These are phyloP conservation scores for Laodelphax striatellus DNA, from an alignment of 1,140 invertebrate species.

Conservation along the genomic window DNA sequence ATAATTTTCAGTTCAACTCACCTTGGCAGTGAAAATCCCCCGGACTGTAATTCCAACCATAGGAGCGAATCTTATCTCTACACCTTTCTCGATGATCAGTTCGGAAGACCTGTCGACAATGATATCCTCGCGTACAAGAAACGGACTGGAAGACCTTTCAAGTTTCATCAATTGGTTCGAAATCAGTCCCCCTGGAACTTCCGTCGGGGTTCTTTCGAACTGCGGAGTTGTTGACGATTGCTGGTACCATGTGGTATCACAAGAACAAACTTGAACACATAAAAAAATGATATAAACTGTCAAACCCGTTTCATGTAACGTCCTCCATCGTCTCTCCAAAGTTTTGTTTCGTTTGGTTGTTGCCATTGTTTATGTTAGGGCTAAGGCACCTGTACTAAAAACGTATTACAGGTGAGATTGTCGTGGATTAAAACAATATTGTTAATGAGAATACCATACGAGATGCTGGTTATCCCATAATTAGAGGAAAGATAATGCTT, in stretches of 20 bases:
- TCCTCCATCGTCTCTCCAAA: conserved; percentile 12
- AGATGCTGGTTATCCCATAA: no score
- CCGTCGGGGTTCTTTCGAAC: conserved; percentile 27
- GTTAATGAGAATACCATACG: not conserved
- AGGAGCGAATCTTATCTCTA: conserved; percentile 71
- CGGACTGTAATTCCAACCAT: conserved; percentile 83
- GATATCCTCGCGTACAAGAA: conserved; percentile 67
- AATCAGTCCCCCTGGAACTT: conserved; percentile 48
- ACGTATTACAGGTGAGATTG: not conserved
- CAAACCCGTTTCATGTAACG: not conserved
- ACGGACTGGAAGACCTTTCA: conserved; percentile 52
- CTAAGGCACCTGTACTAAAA: not conserved
- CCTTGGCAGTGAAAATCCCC: conserved; percentile 74
- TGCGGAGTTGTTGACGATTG: not conserved
- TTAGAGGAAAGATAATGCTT: not conserved
- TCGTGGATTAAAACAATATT: not conserved
- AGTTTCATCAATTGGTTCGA: conserved; percentile 38
- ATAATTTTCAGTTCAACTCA: conserved; percentile 37
- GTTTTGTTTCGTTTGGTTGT: conserved; percentile 6
- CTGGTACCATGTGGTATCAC: not conserved
- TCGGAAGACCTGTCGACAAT: conserved; percentile 58
- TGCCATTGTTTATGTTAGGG: conserved; percentile 5
- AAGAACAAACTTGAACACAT: conserved; percentile 4
- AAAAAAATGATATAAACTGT: no score
- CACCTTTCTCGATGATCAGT: conserved; percentile 73